Evolutionary conservation across 2,797 vertebrate genomes (phyloP).

Genomic region (Apogon hyalosoma): DNA sequence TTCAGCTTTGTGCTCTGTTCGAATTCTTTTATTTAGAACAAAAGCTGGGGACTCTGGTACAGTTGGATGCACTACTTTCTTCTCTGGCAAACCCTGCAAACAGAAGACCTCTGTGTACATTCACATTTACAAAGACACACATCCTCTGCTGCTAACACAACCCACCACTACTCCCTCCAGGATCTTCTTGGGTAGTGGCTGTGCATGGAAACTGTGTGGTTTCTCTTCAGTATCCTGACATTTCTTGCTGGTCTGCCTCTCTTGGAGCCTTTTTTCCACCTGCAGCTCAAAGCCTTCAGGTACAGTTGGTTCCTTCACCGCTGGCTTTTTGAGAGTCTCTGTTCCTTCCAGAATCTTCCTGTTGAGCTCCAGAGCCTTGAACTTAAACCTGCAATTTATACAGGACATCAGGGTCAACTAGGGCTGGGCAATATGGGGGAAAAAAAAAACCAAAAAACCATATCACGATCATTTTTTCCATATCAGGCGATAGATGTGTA

Average conservation of each 20-base stretch:
- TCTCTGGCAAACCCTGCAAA: slow-evolving; percentile 91
- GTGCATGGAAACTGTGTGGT: slow-evolving; percentile 87
- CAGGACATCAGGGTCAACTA: not conserved
- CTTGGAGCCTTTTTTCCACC: slow-evolving; percentile 91
- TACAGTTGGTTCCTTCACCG: slow-evolving; percentile 87
- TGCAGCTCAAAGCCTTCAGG: slow-evolving; percentile 90
- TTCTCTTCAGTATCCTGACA: slow-evolving; percentile 67
- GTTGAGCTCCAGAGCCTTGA: slow-evolving; percentile 91
- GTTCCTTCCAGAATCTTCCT: slow-evolving; percentile 87
- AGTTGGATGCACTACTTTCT: slow-evolving; percentile 85
- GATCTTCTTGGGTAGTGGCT: slow-evolving; percentile 89
- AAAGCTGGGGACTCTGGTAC: slow-evolving; percentile 94
- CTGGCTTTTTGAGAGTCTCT: slow-evolving; percentile 79
- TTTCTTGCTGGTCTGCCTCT: slow-evolving; percentile 87
- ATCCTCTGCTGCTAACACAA: not conserved
- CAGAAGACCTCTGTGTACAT: not conserved
- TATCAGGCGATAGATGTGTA: no score
- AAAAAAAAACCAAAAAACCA: no score
- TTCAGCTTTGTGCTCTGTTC: slow-evolving; percentile 73
- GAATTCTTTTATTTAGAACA: slow-evolving; percentile 86
- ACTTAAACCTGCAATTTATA: slow-evolving; percentile 84
- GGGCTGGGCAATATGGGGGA: no score
- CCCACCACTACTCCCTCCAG: slow-evolving; percentile 92
- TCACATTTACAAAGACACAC: fast-evolving
- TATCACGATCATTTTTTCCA: no score